A percentile compares a stretch with the other conserved stretches of the same genome.
These are phyloP conservation scores for Muscicapa comitata DNA, from an alignment of 2,797 vertebrate genomes.

Conservation along the genomic window DNA sequence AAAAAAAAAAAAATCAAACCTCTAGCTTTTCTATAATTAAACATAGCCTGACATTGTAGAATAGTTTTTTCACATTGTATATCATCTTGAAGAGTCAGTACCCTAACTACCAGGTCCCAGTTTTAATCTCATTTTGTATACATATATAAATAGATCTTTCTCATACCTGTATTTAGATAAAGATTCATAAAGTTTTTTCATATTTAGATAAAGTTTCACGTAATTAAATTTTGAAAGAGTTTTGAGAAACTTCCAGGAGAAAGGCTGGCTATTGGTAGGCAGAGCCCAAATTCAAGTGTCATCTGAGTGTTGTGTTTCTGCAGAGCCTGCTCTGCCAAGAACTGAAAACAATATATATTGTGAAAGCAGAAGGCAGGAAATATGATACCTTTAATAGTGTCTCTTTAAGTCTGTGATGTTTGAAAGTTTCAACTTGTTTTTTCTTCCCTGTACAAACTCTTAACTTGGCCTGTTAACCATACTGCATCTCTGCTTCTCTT, in stretches of 20 bases:
- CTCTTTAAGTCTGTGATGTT: neutral
- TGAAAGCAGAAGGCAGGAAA: conserved; percentile 11
- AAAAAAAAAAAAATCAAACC: neutral
- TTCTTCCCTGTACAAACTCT: neutral
- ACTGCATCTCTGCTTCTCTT: conserved; percentile 43
- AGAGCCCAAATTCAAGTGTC: neutral
- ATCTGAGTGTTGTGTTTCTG: neutral
- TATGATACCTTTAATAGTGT: neutral
- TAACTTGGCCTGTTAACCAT: neutral
- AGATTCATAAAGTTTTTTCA: neutral
- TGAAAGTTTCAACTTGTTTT: neutral
- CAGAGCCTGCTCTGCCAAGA: neutral
- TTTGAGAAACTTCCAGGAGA: neutral
- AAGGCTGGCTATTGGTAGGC: neutral
- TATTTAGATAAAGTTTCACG: neutral
- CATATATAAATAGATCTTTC: neutral
- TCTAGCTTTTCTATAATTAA: neutral
- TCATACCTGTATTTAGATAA: neutral
- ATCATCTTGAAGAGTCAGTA: neutral
- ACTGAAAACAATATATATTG: neutral
- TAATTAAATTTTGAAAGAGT: neutral
- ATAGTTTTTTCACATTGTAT: neutral
- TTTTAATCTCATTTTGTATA: neutral
- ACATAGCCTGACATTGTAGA: neutral
- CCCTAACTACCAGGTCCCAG: neutral